These are phyloP conservation scores for Enteromius afrohamiltoni DNA, from an alignment of 2,797 vertebrate species.

Conservation along the genomic window DNA sequence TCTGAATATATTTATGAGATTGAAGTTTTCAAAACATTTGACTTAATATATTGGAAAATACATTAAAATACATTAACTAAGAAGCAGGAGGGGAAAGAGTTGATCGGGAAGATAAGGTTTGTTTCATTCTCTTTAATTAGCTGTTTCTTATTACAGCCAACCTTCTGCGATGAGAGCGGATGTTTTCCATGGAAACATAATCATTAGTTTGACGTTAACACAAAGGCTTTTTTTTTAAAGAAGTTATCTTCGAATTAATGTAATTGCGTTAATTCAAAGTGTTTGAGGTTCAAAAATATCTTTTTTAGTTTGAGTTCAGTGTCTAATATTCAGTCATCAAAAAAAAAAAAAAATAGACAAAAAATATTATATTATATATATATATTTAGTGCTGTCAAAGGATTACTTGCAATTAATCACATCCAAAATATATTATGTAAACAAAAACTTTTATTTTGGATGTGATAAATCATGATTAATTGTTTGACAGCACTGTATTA, in stretches of 20 bases:
- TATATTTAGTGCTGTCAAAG: too few species aligned
- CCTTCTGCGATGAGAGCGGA: not conserved
- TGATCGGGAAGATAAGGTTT: not conserved
- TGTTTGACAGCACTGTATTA: too few species aligned
- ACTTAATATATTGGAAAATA: conserved; percentile 14
- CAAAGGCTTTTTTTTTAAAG: not conserved
- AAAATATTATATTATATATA: too few species aligned
- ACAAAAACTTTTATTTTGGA: too few species aligned
- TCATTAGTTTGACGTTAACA: not conserved
- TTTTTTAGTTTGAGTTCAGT: not conserved
- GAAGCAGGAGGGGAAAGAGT: not conserved
- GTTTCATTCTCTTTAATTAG: conserved; percentile 9
- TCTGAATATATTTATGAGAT: conserved; percentile 11
- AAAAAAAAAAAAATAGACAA: too few species aligned
- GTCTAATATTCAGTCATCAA: not conserved
- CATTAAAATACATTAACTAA: not conserved
- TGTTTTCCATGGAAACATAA: not conserved
- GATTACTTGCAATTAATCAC: too few species aligned
- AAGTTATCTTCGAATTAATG: not conserved
- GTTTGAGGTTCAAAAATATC: conserved; percentile 3
- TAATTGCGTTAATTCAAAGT: not conserved
- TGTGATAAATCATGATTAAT: too few species aligned
- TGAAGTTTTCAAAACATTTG: conserved; percentile 19
- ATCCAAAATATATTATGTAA: too few species aligned
- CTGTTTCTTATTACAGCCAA: not conserved